Evolutionary conservation across 2,888 invertebrate genomes (phyloP).

Genomic region (Euzophera pinguis): DNA sequence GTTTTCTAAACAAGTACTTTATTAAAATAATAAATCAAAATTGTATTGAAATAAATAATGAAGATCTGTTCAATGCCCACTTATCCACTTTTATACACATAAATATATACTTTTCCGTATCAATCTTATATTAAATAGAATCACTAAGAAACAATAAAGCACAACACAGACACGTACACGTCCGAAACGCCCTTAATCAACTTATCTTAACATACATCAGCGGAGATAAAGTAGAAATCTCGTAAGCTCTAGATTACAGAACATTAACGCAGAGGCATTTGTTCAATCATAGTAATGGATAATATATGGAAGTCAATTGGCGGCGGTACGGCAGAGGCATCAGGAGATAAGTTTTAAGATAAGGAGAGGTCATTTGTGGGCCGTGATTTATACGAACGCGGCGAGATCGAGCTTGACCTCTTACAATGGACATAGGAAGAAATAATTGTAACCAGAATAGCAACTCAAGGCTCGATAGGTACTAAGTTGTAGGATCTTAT

Average conservation of each 20-base stretch:
- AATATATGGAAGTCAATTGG: conserved; percentile 34
- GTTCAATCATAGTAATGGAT: conserved; percentile 32
- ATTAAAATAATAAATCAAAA: too few relatives aligned
- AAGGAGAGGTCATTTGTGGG: conserved; percentile 20
- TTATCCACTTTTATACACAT: too few relatives aligned
- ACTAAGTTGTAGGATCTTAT: too few relatives aligned
- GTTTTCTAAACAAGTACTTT: too few relatives aligned
- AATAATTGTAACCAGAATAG: background rate
- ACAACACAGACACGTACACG: conserved; percentile 28
- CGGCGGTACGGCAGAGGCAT: conserved; percentile 20
- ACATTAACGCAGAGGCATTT: conserved; percentile 28
- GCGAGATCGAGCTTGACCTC: conserved; percentile 20
- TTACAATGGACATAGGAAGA: background rate
- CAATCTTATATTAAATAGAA: conserved; percentile 29
- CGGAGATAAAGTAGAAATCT: conserved; percentile 20
- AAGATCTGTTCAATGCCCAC: too few relatives aligned
- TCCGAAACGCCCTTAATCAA: conserved; percentile 22
- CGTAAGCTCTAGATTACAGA: conserved; percentile 23
- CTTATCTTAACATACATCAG: conserved; percentile 10
- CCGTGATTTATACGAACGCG: conserved; percentile 23
- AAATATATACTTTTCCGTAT: too few relatives aligned
- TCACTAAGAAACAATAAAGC: conserved; percentile 10
- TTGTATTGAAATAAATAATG: too few relatives aligned
- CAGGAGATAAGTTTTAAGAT: conserved; percentile 19
- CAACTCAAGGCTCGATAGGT: too few relatives aligned